phyloP scores from a whole-genome alignment of 2,888 invertebrate genomes.

The Euclidia mi region DNA sequence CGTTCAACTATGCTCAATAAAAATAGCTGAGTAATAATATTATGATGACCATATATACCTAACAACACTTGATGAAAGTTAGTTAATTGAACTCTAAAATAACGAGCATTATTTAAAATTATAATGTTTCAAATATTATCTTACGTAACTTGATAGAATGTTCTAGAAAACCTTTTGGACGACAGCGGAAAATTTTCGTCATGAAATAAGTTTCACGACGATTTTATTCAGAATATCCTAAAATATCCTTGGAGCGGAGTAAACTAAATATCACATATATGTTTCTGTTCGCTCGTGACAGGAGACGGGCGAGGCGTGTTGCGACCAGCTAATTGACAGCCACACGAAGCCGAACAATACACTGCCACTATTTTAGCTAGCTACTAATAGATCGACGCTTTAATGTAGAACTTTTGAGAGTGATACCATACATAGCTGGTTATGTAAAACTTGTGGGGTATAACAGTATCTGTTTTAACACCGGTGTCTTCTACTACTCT shows the following conservation, averaged over 20 bases:
- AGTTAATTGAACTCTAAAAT: not conserved
- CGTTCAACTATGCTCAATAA: not conserved
- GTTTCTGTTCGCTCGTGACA: conserved; percentile 41
- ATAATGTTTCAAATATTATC: no score
- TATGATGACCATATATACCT: not conserved
- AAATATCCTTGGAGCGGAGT: conserved; percentile 36
- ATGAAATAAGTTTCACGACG: conserved; percentile 9
- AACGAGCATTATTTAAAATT: no score
- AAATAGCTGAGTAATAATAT: not conserved
- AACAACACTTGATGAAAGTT: not conserved
- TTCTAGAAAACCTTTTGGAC: no score
- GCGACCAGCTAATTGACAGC: conserved; percentile 67
- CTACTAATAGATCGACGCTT: conserved; percentile 54
- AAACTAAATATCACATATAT: conserved; percentile 44
- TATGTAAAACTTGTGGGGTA: conserved; percentile 14
- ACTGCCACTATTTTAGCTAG: conserved; percentile 49
- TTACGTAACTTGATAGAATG: no score
- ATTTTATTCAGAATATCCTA: conserved; percentile 31
- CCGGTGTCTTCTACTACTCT: no score
- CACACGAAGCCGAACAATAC: conserved; percentile 50
- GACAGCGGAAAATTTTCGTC: not conserved
- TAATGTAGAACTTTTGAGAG: conserved; percentile 31
- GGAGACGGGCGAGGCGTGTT: conserved; percentile 49
- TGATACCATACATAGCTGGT: conserved; percentile 16
- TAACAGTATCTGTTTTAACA: no score